Evolutionary conservation across 2,113 vertebrate genomes (phyloP).

Genomic region (Nothoprocta perdicaria): DNA sequence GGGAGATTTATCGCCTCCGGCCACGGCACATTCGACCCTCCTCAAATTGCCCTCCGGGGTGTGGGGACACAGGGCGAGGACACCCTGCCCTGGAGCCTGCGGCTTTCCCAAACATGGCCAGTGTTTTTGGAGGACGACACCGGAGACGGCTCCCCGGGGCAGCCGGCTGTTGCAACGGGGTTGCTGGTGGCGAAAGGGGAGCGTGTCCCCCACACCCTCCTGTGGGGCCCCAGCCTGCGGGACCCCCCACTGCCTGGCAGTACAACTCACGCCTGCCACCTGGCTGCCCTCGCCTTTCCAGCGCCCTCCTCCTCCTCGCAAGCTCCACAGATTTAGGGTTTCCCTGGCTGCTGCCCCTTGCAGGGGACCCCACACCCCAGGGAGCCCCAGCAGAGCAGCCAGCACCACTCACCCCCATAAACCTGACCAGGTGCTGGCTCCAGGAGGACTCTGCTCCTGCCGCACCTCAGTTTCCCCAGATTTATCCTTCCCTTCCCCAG

Average conservation of each 20-base stretch:
- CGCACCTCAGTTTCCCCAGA: background rate
- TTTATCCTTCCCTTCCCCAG: background rate
- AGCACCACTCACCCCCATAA: too few relatives aligned
- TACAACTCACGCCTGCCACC: too few relatives aligned
- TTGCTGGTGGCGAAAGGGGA: too few relatives aligned
- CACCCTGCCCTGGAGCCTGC: background rate
- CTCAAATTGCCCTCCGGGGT: background rate
- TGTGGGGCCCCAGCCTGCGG: too few relatives aligned
- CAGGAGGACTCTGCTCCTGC: too few relatives aligned
- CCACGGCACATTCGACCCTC: too few relatives aligned
- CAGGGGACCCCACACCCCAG: too few relatives aligned
- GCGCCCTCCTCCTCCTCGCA: background rate
- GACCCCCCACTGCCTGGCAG: too few relatives aligned
- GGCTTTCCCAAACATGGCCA: background rate
- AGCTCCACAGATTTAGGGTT: background rate
- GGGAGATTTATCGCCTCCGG: background rate
- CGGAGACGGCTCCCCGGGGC: background rate
- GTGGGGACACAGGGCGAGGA: background rate
- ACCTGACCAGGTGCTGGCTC: too few relatives aligned
- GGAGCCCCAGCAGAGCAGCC: background rate
- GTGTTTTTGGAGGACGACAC: background rate
- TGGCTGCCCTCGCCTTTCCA: background rate
- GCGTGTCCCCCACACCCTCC: too few relatives aligned
- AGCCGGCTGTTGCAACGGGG: too few relatives aligned
- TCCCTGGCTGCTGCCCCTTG: background rate